Evolutionary conservation across 2,113 vertebrate genomes (phyloP).

Genomic region (Campylorhamphus procurvoides): DNA sequence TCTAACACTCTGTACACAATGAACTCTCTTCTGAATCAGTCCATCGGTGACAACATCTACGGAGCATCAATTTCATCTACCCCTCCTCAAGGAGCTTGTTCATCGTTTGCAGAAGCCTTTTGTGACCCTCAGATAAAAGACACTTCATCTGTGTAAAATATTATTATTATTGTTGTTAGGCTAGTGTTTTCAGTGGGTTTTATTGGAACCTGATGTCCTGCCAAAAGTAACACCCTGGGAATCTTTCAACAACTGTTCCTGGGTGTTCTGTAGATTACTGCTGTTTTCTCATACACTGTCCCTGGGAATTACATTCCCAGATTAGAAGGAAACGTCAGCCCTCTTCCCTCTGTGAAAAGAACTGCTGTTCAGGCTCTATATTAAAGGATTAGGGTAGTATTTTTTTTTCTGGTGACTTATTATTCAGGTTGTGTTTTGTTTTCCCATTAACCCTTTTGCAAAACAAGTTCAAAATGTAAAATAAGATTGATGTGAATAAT

Average conservation of each 20-base stretch:
- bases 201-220: constrained; percentile 61
- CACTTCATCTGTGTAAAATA: neutral
- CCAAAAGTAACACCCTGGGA: constrained; percentile 61
- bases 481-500: constrained; percentile 14
- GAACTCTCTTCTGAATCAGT: neutral
- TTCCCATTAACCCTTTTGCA: neutral
- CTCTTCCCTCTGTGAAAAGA: neutral
- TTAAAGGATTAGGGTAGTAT: neutral
- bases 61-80: neutral
- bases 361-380: neutral
- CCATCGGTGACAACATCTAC: neutral
- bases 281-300: constrained; percentile 44
- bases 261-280: constrained; percentile 55
- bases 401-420: neutral
- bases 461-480: constrained; percentile 21
- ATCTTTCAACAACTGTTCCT: constrained; percentile 54
- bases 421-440: constrained; percentile 23
- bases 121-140: neutral
- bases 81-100: neutral
- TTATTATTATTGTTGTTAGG: neutral
- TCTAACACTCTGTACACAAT: neutral
- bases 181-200: constrained; percentile 36
- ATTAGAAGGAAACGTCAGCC: constrained; percentile 6
- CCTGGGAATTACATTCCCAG: constrained; percentile 24
- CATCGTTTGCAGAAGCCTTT: neutral